Conservation (phyloP, 2,113 vertebrate species). For the Pan troglodytes region NHGRI_mPanTro3-v2.1_pri NC_072407.2:115389501-115390000, state of each 20-base stretch:
- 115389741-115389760: background rate
- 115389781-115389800: background rate
- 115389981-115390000: background rate
- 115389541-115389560: background rate
- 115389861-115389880: background rate
- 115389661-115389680: background rate
- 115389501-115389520: background rate
- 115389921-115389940: background rate
- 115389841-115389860: background rate
- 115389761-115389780: no score
- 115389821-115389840: fast-evolving
- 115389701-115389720: background rate
- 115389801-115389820: background rate
- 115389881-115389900: background rate
- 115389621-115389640: background rate
- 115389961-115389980: background rate
- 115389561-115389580: background rate
- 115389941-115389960: background rate
- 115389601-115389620: background rate
- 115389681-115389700: background rate
- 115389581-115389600: background rate
- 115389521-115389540: background rate
- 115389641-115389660: background rate
- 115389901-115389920: background rate
- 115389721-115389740: no score